Base-by-base conservation (phyloP, 1,140 invertebrate species). In the Venturia canescens region DNA sequence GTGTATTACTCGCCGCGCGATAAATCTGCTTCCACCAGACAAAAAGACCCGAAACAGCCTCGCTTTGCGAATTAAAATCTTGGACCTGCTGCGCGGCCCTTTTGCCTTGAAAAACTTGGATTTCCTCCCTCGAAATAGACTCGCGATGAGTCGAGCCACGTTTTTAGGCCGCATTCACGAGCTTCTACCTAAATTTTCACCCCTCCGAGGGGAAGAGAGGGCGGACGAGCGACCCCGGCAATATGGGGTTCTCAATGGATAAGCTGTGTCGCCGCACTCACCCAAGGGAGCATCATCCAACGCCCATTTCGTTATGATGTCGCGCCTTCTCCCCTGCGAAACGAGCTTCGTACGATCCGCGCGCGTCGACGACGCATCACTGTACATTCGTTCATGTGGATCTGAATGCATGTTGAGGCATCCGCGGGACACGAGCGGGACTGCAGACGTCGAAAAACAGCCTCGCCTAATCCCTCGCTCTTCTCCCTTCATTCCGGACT, bases 301-400 rank as follows among this genome's bases (percentile, higher is more conserved):
- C 88, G 89, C 90, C 89, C 89, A 90, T 91, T 92, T 90, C 87
- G 89, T 91, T 91, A 91, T 89, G 87, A 92, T 87, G 83, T 88
- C 85, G 78, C 83, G 82, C 83, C 79, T 74, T 79, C 78, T 72
- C 66, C 78, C 80, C 67, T 71, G 60, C 48, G 74, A 29, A 31
- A 78, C 23, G 29, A 82, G 50, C 70, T 23, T 69, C 38, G 21
- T 31, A 3, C 79, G 29, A 67, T 80, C 38, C 69, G n/a, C 71
- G n/a, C n/a, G n/a, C n/a, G n/a, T n/a, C n/a, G n/a, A n/a, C 67
- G 34, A 18, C 48, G 15, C 48, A 63, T 75, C 57, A 50, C 15
- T 60, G 67, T 63, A 78, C 27, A 78, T 38, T 1, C n/a, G n/a
- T 78, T 66, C n/a, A 48, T 23, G 48, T 23, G 27, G n/a, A 75